Conservation (phyloP, 2,797 vertebrate species). For the Cirrhinus molitorella region DNA sequence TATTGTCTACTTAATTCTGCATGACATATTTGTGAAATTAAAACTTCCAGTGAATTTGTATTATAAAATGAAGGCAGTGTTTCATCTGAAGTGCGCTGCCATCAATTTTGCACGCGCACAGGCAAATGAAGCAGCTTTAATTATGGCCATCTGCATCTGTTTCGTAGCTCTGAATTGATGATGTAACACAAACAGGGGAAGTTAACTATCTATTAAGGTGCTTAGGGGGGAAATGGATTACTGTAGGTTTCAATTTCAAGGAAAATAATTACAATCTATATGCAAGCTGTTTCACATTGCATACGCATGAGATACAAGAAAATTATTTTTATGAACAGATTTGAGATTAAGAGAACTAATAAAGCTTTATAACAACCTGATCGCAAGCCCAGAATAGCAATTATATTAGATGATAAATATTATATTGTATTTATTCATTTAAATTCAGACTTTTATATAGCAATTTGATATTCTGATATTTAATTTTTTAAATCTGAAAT, state of each 20-base stretch:
- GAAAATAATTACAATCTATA: constrained; percentile 25
- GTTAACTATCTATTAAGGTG: constrained; percentile 43
- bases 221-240: constrained; percentile 20
- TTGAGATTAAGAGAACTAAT: constrained; percentile 35
- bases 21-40: neutral
- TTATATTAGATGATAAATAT: neutral
- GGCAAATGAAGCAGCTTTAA: constrained; percentile 27
- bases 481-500: constrained; percentile 3
- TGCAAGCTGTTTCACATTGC: constrained; percentile 32
- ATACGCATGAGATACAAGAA: neutral
- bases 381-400: constrained; percentile 21
- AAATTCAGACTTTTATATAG: too few species aligned
- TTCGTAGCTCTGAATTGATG: constrained; percentile 22
- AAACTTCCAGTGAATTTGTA: neutral
- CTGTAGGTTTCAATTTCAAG: constrained; percentile 13
- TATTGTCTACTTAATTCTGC: neutral
- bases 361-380: constrained; percentile 39
- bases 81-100: neutral
- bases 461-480: neutral
- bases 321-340: constrained; percentile 27
- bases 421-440: too few species aligned
- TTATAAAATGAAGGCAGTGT: neutral
- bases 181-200: constrained; percentile 13
- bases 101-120: constrained; percentile 18
- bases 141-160: constrained; percentile 36